Base-by-base conservation (phyloP, 2,113 vertebrate genomes). In the Phocoena phocoena region DNA sequence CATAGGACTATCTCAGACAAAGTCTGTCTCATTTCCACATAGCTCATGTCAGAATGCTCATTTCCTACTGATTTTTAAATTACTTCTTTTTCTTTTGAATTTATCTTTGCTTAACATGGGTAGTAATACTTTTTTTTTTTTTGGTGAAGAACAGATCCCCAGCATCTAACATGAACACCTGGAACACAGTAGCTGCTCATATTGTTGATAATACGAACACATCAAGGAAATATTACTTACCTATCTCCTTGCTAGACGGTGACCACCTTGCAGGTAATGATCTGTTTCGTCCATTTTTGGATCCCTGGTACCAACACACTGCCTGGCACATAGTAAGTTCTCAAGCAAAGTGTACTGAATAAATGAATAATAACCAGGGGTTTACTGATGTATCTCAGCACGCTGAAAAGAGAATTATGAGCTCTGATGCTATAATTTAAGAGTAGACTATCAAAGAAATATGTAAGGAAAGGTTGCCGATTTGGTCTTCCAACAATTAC, bases 31-130 rank as follows among this genome's bases (percentile, higher is more conserved):
- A 26, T 73, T 62, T 95, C 60, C 47, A 90, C 2, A 41, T 17
- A 67, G 36, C n/a, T 92, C n/a, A 77, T 77, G 90, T 90, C 60
- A 44, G 67, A 80, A 80, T 20, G n/a, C 8, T 84, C 17, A 71
- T 86, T 94, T 89, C 38, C 58, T 90, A 26, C 41, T 77, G 47
- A 25, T 79, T 93, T 96, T 86, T 89, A 58, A 85, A 26, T 17
- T 28, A 58, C 13, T 50, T 84, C 0, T 80, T 21, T 76, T 60
- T 28, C 28, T 50, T 26, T 73, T 63, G 38, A 90, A 68, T 28
- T 77, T 93, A 82, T 82, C n/a, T 88, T 79, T 79, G 63, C 58
- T 92, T 93, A 41, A 74, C 26, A 14, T 85, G 36, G 18, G 36
- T 73, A 21, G 6, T 83, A 38, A 68, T 79, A 88, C 8, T 13